phyloP scores from a whole-genome alignment of 2,888 invertebrate species.

The Idaea straminata region DNA sequence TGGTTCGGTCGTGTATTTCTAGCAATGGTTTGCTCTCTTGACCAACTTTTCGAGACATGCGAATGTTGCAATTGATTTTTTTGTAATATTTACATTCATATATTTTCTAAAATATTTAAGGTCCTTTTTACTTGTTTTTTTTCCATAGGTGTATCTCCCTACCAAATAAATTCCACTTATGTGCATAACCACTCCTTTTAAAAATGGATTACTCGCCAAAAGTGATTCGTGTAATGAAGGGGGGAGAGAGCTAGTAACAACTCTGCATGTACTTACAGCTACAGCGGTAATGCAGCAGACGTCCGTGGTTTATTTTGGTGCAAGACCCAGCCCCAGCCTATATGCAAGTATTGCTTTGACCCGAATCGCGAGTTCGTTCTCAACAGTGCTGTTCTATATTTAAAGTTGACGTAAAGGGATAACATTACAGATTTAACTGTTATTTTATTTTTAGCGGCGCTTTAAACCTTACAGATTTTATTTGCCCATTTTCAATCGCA shows the following conservation, averaged over 20 bases:
- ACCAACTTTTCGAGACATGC: conserved; percentile 23
- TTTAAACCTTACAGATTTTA: conserved; percentile 5
- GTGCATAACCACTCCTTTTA: too few species aligned
- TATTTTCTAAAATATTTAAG: too few species aligned
- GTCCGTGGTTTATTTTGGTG: conserved; percentile 15
- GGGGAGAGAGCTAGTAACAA: background rate
- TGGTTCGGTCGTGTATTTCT: conserved; percentile 8
- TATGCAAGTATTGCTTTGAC: conserved; percentile 47
- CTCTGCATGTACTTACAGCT: background rate
- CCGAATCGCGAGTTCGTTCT: conserved; percentile 56
- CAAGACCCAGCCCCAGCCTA: conserved; percentile 22
- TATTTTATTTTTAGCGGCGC: conserved; percentile 48
- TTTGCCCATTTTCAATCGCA: conserved; percentile 11
- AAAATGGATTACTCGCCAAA: too few species aligned
- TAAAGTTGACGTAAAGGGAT: conserved; percentile 55
- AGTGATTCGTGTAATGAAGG: conserved; percentile 3
- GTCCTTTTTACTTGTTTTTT: too few species aligned
- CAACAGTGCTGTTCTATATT: conserved; percentile 51
- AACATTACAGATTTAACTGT: conserved; percentile 44
- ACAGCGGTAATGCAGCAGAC: conserved; percentile 2
- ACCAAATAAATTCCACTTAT: too few species aligned
- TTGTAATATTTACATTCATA: too few species aligned
- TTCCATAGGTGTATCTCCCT: too few species aligned
- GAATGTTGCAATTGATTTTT: background rate
- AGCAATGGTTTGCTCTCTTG: conserved; percentile 21